These are phyloP conservation scores for Lordiphosa collinella DNA, from an alignment of 1,140 invertebrate species.

Conservation along the genomic window DNA sequence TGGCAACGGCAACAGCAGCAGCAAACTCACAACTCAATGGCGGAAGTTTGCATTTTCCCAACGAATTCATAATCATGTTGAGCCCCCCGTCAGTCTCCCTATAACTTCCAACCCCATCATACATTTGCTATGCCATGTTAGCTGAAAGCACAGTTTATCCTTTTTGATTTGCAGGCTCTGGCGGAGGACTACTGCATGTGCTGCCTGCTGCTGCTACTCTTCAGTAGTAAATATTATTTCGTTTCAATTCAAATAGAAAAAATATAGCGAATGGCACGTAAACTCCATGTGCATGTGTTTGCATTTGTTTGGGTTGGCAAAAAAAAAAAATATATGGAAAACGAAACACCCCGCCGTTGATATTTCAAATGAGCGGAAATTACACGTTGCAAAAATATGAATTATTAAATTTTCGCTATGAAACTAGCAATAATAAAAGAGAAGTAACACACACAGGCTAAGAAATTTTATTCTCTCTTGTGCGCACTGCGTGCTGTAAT, in stretches of 20 bases:
- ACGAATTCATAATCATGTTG: slow-evolving; percentile 76
- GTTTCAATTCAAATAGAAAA: slow-evolving; percentile 52
- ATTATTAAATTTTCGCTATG: slow-evolving; percentile 36
- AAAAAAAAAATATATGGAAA: slow-evolving; percentile 14
- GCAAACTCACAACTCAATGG: slow-evolving; percentile 71
- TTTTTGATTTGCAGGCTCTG: slow-evolving; percentile 68
- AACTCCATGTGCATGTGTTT: slow-evolving; percentile 16
- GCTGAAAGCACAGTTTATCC: slow-evolving; percentile 73
- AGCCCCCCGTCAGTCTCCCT: slow-evolving; percentile 10
- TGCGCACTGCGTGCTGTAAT: not conserved
- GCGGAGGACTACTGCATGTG: slow-evolving; percentile 22
- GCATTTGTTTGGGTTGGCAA: slow-evolving; percentile 10
- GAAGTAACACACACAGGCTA: slow-evolving; percentile 7
- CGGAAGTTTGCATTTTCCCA: slow-evolving; percentile 74
- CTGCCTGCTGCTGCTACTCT: slow-evolving; percentile 26
- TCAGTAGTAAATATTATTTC: slow-evolving; percentile 68
- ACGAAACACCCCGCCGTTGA: slow-evolving; percentile 12
- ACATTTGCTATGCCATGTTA: slow-evolving; percentile 34
- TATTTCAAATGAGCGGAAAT: slow-evolving; percentile 52
- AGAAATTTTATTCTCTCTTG: not conserved
- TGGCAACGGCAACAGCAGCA: slow-evolving; percentile 38
- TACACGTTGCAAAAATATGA: slow-evolving; percentile 48
- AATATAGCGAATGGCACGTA: slow-evolving; percentile 29
- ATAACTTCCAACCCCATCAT: not conserved
- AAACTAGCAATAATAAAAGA: slow-evolving; percentile 32